A percentile compares a stretch with the other conserved stretches of the same genome.
Conservation (phyloP, 2,113 vertebrate genomes). For the Scalopus aquaticus region DNA sequence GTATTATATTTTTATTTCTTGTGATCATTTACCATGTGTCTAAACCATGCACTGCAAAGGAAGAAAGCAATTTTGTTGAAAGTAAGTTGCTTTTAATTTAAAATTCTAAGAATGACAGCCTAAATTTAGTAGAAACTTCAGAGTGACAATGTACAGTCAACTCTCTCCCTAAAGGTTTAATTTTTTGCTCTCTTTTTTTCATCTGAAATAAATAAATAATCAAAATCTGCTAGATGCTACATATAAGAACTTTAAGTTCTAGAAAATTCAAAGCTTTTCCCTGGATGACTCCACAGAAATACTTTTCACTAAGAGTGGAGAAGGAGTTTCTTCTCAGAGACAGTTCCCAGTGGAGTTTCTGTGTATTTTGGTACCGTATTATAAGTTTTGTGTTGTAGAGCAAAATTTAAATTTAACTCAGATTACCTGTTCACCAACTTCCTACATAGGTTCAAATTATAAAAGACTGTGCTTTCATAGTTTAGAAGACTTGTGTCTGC, state of each 20-base stretch:
- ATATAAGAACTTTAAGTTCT: neutral
- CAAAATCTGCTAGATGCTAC: neutral
- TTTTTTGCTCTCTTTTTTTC: neutral
- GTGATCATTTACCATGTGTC: neutral
- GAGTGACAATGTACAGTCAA: neutral
- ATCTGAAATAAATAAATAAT: conserved; percentile 47
- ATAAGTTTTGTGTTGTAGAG: neutral
- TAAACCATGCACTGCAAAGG: neutral
- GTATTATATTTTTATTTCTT: neutral
- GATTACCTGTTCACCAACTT: neutral
- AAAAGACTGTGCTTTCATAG: neutral
- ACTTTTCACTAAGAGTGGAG: neutral
- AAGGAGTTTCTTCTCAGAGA: neutral
- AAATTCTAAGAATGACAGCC: neutral
- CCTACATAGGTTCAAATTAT: neutral
- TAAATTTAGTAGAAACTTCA: neutral
- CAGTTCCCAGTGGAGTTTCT: neutral
- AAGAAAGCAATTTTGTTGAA: neutral
- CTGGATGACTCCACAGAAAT: neutral
- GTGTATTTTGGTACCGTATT: neutral
- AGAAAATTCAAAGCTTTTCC: neutral
- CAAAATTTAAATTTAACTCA: neutral
- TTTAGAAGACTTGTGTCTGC: neutral
- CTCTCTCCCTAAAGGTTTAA: neutral
- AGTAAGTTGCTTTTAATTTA: conserved; percentile 32